Base-by-base conservation (phyloP, 2,797 vertebrate species). In the Dendrocincla tyrannina region DNA sequence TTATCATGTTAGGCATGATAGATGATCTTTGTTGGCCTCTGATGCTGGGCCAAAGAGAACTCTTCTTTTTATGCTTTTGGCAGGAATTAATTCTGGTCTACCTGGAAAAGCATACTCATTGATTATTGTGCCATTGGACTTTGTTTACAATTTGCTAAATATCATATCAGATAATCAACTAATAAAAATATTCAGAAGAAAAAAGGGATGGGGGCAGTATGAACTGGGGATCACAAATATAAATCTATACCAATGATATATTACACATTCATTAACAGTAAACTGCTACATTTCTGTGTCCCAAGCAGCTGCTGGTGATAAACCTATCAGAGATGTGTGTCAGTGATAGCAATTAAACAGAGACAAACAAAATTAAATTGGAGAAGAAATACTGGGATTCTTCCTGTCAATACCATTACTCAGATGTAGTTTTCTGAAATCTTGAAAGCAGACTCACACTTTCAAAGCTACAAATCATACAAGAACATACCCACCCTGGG, bases 381-480 rank as follows among this genome's bases (percentile, higher is more conserved):
- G 22, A 77, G 28, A 80, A 69, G 59, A 88, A 85, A 66, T 42
- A 42, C 15, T 72, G 23, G 16, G 32, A 56, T 80, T 74, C 33
- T 81, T 95, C 62, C 49, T 30, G 41, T 68, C 56, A 90, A 18
- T 56, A 63, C 20, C 49, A 62, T 74, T 91, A 73, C 68, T 67
- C 39, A 53, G 83, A 47, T 32, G 49, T 1, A 46, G n/a, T 64
- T 89, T 82, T 77, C 56, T 16, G 39, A 72, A 85, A 50, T 64
- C 58, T 44, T 75, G 68, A 89, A 84, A 78, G 37, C 73, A 92
- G 46, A 74, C 10, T 59, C 24, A 7, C 0, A 5, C 8, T 76
- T 93, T 39, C 33, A 85, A 79, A 89, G 69, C 69, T 75, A 41
- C 49, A 86, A 88, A 93, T 17, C 7, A 27, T 50, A 55, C 50